Conservation (phyloP, 2,888 invertebrate species). For the Melanostoma scalare region DNA sequence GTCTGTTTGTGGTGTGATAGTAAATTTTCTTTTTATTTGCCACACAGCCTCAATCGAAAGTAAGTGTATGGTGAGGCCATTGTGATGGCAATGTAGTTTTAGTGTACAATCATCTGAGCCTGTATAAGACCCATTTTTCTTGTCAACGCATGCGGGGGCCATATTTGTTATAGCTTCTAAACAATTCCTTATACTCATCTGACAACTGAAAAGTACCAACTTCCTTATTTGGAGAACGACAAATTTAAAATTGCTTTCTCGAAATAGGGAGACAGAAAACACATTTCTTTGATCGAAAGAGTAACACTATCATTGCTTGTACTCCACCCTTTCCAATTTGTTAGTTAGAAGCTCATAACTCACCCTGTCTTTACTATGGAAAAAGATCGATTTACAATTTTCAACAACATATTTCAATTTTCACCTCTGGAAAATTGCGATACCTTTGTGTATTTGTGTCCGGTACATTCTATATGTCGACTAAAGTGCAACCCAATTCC, state of each 20-base stretch:
- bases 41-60: background rate
- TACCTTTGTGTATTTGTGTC: slow-evolving; percentile 31
- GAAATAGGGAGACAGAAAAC: background rate
- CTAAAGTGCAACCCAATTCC: slow-evolving; percentile 31
- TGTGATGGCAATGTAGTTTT: too few relatives aligned
- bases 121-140: too few relatives aligned
- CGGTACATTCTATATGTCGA: slow-evolving; percentile 44
- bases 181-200: too few relatives aligned
- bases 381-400: slow-evolving; percentile 50
- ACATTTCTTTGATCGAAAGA: background rate
- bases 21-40: slow-evolving; percentile 12
- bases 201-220: too few relatives aligned
- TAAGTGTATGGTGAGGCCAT: too few relatives aligned
- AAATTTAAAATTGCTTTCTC: too few relatives aligned
- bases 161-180: too few relatives aligned
- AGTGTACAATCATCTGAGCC: too few relatives aligned
- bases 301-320: slow-evolving; percentile 7
- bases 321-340: slow-evolving; percentile 4
- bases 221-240: too few relatives aligned
- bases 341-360: background rate
- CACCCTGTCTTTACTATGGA: background rate
- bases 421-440: slow-evolving; percentile 46
- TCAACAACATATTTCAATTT: slow-evolving; percentile 61
- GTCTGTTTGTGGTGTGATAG: slow-evolving; percentile 41
- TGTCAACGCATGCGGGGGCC: too few relatives aligned